Evolutionary conservation across 2,797 vertebrate genomes (phyloP).

Genomic region (Choloepus didactylus): DNA sequence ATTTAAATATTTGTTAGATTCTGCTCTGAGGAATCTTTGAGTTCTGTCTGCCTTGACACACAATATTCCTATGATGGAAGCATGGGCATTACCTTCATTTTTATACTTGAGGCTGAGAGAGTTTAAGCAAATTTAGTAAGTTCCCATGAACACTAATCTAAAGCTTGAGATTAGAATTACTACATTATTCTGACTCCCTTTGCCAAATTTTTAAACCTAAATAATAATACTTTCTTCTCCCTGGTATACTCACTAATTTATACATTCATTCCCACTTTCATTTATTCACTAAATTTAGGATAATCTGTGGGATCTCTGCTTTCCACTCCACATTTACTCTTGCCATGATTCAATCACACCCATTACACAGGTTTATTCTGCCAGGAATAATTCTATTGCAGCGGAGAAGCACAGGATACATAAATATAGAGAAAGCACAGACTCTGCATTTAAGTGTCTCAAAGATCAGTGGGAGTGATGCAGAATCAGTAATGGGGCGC

Average conservation of each 20-base stretch:
- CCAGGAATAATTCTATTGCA: rapidly evolving
- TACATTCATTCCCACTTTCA: too few relatives aligned
- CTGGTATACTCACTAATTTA: not conserved
- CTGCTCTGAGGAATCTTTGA: not conserved
- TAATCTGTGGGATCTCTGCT: rapidly evolving
- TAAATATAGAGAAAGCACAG: not conserved
- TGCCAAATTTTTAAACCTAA: not conserved
- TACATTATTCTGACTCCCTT: not conserved
- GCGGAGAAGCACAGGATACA: not conserved
- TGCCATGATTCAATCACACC: not conserved
- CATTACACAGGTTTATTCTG: not conserved
- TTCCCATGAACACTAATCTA: too few relatives aligned
- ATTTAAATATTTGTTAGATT: not conserved
- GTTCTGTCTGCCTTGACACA: not conserved
- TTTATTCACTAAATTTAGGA: not conserved
- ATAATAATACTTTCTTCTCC: not conserved
- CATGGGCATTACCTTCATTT: not conserved
- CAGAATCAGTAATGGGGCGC: rapidly evolving
- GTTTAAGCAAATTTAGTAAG: not conserved
- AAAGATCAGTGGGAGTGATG: not conserved
- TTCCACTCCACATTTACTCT: rapidly evolving
- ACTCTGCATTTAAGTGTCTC: too few relatives aligned
- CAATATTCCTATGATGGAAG: rapidly evolving
- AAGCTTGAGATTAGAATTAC: not conserved
- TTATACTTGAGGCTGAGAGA: not conserved